Percentiles rank a stretch among this genome's conserved stretches.
These are phyloP conservation scores for Rhopalosiphum nymphaeae DNA, from an alignment of 2,888 invertebrate genomes.

Conservation along the genomic window DNA sequence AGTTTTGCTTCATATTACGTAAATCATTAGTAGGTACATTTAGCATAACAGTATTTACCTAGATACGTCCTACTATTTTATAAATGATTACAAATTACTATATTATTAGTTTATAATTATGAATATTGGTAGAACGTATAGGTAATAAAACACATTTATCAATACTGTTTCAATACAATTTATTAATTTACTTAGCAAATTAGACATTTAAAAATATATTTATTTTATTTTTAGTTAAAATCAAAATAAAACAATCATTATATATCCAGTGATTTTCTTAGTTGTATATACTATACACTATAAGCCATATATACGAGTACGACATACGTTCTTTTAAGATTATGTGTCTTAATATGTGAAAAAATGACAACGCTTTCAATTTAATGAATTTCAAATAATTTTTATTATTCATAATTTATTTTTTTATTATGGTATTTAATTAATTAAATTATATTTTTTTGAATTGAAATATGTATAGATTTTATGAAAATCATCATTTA, in stretches of 20 bases:
- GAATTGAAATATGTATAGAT: not conserved
- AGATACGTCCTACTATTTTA: not conserved
- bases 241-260: not conserved
- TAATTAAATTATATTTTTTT: no score
- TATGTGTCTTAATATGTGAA: not conserved
- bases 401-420: not conserved
- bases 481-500: not conserved
- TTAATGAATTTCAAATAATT: not conserved
- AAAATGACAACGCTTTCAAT: not conserved
- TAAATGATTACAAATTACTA: not conserved
- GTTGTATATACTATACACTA: not conserved
- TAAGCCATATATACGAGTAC: not conserved
- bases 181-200: not conserved
- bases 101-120: not conserved
- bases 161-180: not conserved
- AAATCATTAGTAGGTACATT: not conserved
- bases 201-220: not conserved
- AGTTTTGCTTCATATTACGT: not conserved
- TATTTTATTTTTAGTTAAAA: conserved; percentile 3
- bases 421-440: not conserved
- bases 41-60: not conserved
- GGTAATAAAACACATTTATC: not conserved
- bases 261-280: not conserved
- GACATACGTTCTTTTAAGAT: no score
- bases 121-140: no score